phyloP scores from a whole-genome alignment of 2,797 vertebrate genomes.

The Siniperca scherzeri region DNA sequence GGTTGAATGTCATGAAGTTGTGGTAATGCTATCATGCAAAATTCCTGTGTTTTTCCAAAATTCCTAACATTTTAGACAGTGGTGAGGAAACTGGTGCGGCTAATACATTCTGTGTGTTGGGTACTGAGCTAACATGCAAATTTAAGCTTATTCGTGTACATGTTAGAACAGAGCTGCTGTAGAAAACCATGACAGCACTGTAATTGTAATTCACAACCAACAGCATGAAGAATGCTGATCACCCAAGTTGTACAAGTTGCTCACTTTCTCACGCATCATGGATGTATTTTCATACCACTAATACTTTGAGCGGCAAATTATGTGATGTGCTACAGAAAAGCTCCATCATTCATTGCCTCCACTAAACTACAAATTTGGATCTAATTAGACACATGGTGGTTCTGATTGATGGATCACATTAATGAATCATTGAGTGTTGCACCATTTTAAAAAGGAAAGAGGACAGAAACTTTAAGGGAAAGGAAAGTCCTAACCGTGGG shows the following conservation, averaged over 20 bases:
- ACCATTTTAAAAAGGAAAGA: neutral
- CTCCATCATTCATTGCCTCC: neutral
- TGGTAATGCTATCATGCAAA: neutral
- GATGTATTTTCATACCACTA: conserved; percentile 4
- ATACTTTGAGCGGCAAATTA: conserved; percentile 17
- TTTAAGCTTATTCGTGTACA: neutral
- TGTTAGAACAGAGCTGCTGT: neutral
- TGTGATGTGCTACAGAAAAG: neutral
- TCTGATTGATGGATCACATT: neutral
- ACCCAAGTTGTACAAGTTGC: neutral
- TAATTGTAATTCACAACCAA: conserved; percentile 1
- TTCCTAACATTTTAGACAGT: neutral
- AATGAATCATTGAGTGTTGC: neutral
- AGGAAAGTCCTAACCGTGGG: neutral
- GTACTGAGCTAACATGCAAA: neutral
- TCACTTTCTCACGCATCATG: conserved; percentile 11
- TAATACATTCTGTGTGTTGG: neutral
- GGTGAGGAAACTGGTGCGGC: fast-evolving
- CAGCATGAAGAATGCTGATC: neutral
- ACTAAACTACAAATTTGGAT: conserved; percentile 12
- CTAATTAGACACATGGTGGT: neutral
- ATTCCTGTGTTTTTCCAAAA: neutral
- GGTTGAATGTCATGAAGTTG: neutral
- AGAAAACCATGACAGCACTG: neutral
- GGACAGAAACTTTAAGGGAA: neutral